Percentiles rank a stretch among this genome's conserved stretches.
Evolutionary conservation across 2,797 vertebrate species (phyloP).

Genomic region (Myoxocephalus aenaeus): DNA sequence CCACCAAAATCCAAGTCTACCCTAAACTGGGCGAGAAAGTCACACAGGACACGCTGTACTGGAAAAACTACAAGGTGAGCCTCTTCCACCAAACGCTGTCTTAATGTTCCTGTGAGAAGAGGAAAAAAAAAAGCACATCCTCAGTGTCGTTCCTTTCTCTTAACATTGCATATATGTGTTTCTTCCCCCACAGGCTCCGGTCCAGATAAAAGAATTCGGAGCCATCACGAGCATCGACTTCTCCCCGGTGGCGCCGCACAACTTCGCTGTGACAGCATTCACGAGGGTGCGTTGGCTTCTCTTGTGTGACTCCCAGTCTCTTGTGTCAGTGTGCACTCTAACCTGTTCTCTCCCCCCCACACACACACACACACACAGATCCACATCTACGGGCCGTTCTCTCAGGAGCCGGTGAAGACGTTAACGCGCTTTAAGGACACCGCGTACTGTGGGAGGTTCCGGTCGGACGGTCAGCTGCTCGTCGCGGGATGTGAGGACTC

Average conservation of each 20-base stretch:
- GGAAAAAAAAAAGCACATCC: background rate
- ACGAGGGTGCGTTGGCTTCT: slow-evolving; percentile 87
- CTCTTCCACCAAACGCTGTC: fast-evolving
- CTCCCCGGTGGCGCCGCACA: slow-evolving; percentile 89
- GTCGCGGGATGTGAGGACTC: slow-evolving; percentile 93
- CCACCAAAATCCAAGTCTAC: slow-evolving; percentile 85
- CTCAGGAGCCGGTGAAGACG: slow-evolving; percentile 92
- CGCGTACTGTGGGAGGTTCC: slow-evolving; percentile 90
- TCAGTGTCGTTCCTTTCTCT: background rate
- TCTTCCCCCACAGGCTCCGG: slow-evolving; percentile 83
- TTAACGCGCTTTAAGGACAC: slow-evolving; percentile 94
- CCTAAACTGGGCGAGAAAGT: slow-evolving; percentile 91
- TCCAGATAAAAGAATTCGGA: slow-evolving; percentile 97
- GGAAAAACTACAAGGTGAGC: slow-evolving; percentile 92
- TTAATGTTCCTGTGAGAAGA: background rate
- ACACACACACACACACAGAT: slow-evolving; percentile 78
- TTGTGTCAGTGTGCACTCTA: background rate
- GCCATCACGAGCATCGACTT: slow-evolving; percentile 92
- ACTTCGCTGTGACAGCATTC: slow-evolving; percentile 95
- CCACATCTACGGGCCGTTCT: slow-evolving; percentile 93
- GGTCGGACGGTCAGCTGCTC: slow-evolving; percentile 91
- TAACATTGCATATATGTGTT: background rate
- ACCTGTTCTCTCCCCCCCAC: slow-evolving; percentile 5
- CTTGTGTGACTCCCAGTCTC: background rate
- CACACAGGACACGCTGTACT: slow-evolving; percentile 93